Evolutionary conservation across 2,797 vertebrate species (phyloP).

Genomic region (Hemitrygon akajei): DNA sequence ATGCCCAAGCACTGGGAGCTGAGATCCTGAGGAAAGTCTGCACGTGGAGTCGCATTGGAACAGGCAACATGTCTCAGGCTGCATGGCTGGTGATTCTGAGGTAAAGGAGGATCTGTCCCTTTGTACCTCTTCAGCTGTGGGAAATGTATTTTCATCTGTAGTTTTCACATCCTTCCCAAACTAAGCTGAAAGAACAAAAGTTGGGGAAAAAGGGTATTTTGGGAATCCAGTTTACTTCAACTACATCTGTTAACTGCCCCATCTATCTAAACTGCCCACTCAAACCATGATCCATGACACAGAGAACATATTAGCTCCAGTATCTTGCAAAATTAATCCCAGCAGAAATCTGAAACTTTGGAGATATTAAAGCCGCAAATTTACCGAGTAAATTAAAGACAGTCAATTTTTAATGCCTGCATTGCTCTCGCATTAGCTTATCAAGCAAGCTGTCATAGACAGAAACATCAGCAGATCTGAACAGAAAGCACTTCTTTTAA

Average conservation of each 20-base stretch:
- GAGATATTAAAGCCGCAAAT: neutral
- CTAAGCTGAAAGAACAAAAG: neutral
- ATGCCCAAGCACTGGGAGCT: no score
- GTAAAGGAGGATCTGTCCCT: no score
- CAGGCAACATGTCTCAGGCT: no score
- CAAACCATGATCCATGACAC: neutral
- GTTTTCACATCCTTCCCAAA: neutral
- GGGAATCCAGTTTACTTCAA: neutral
- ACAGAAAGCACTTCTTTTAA: neutral
- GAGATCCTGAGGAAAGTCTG: no score
- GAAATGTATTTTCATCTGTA: no score
- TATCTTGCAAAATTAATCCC: neutral
- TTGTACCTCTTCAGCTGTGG: neutral
- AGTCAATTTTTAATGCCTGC: neutral
- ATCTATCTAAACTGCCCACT: neutral
- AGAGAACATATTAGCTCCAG: neutral
- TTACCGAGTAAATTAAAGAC: neutral
- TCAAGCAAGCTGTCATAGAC: neutral
- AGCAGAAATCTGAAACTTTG: neutral
- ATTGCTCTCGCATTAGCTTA: neutral
- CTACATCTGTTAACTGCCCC: neutral
- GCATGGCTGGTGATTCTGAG: no score
- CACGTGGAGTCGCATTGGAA: no score
- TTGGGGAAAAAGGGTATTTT: neutral
- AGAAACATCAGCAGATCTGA: neutral